phyloP scores from a whole-genome alignment of 2,797 vertebrate genomes.

The Pseudocheirus occidentalis region DNA sequence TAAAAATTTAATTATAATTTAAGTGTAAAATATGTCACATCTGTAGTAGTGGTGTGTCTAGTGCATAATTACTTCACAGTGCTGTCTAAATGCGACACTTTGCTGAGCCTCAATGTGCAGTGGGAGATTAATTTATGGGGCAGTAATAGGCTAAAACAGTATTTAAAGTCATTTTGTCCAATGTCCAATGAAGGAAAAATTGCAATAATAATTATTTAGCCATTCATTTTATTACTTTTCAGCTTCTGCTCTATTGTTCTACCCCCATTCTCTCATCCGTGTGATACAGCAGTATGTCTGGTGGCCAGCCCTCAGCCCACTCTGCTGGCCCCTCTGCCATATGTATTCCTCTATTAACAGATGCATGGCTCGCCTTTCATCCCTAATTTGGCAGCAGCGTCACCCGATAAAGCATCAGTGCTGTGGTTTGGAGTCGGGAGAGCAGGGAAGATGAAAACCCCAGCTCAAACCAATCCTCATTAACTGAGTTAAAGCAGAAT shows the following conservation, averaged over 20 bases:
- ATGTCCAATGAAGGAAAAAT: conserved; percentile 68
- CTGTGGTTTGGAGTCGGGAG: not conserved
- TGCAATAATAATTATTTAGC: conserved; percentile 70
- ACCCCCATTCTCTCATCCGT: not conserved
- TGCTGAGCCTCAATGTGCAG: conserved; percentile 67
- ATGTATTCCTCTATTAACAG: not conserved
- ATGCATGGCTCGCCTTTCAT: fast-evolving
- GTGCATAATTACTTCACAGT: conserved; percentile 71
- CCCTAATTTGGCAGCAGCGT: not conserved
- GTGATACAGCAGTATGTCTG: not conserved
- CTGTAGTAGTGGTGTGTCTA: conserved; percentile 69
- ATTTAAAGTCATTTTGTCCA: conserved; percentile 72
- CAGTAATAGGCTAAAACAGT: conserved; percentile 75
- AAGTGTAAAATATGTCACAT: conserved; percentile 79
- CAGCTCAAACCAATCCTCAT: not conserved
- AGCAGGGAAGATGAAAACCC: not conserved
- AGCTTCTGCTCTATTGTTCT: conserved; percentile 3
- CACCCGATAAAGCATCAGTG: fast-evolving
- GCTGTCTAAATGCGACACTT: conserved; percentile 72
- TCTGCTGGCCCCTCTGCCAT: not conserved
- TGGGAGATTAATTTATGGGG: conserved; percentile 78
- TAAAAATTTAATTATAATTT: conserved; percentile 80
- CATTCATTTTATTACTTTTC: conserved; percentile 54
- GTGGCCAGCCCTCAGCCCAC: too few species aligned
- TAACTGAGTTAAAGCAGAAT: not conserved